Evolutionary conservation across 2,888 invertebrate species (phyloP), one percentile per base, ranked within the genome.

Genomic region (Podotricha telesiphe): DNA sequence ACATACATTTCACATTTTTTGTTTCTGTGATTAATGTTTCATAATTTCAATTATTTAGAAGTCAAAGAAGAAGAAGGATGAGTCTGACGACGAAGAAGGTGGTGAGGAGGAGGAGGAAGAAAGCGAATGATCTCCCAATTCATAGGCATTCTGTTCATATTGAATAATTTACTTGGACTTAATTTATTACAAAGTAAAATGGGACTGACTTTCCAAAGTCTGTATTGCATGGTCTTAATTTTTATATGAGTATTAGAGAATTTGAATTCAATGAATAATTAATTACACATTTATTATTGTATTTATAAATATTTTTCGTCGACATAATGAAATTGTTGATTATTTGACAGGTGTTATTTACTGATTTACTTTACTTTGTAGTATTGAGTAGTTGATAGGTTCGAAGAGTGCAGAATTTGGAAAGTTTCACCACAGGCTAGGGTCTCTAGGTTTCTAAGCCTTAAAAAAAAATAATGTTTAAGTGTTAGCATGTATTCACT

Each of bases 101-200:
- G 95, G 94, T 67, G 95, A 95, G 67, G 94, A 94, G 72, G 94
- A 94, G 74, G 95, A 94, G 72, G 95, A 95, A 78, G 94, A 94
- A 83, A 94, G 95, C 93, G 94, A 95, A 91, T 94, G 94, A 94
- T 92, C 92, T 91, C 92, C 85, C 84, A 80, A 83, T 77, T 79
- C 76, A 79, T 87, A 86, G 81, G 86, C 82, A 84, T 82, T 85
- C 90, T 91, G 93, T 90, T 93, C 92, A 89, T 91, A 91, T 87
- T 91, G 88, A 91, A 90, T 92, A 91, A 91, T 91, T 93, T 91
- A 90, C 91, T 91, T 89, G 88, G 89, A 91, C 89, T 93, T 93
- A 93, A 93, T 93, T 93, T 93, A 93, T 93, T 93, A 89, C 91
- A 89, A 90, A 89, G 86, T 88, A 90, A 91, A 89, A 87, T 81